phyloP scores from a whole-genome alignment of 1,140 invertebrate species.

The Riptortus pedestris region DNA sequence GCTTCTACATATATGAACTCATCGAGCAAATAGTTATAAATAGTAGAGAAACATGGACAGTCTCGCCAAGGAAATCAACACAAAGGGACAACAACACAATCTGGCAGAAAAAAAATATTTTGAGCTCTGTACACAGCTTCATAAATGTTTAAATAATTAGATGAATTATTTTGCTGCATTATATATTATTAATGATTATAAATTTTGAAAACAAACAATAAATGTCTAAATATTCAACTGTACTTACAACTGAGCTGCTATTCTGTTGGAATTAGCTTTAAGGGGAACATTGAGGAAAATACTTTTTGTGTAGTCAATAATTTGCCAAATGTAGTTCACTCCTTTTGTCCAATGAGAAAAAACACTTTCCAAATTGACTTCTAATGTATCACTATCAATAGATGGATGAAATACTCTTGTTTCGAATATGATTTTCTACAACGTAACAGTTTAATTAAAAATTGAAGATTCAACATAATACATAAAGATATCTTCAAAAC shows the following conservation, averaged over 20 bases:
- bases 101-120: neutral
- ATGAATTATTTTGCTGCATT: neutral
- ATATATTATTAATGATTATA: neutral
- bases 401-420: slow-evolving; percentile 79
- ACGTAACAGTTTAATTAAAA: slow-evolving; percentile 25
- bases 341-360: slow-evolving; percentile 76
- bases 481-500: slow-evolving; percentile 16
- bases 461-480: slow-evolving; percentile 23
- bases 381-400: slow-evolving; percentile 62
- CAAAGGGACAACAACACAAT: neutral
- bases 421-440: slow-evolving; percentile 74
- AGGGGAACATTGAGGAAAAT: slow-evolving; percentile 1
- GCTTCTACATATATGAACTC: too few species aligned
- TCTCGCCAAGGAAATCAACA: neutral
- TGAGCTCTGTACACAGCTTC: neutral
- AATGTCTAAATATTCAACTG: neutral
- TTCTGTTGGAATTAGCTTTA: neutral
- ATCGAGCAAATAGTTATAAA: too few species aligned
- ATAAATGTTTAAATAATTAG: neutral
- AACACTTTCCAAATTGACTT: slow-evolving; percentile 59
- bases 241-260: slow-evolving; percentile 23
- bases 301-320: slow-evolving; percentile 66
- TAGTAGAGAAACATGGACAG: too few species aligned
- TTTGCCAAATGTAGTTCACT: slow-evolving; percentile 77
- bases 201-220: neutral